A percentile compares a stretch with the other conserved stretches of the same genome.
Evolutionary conservation across 2,888 invertebrate species (phyloP).

Genomic region (Cheilosia grossa): DNA sequence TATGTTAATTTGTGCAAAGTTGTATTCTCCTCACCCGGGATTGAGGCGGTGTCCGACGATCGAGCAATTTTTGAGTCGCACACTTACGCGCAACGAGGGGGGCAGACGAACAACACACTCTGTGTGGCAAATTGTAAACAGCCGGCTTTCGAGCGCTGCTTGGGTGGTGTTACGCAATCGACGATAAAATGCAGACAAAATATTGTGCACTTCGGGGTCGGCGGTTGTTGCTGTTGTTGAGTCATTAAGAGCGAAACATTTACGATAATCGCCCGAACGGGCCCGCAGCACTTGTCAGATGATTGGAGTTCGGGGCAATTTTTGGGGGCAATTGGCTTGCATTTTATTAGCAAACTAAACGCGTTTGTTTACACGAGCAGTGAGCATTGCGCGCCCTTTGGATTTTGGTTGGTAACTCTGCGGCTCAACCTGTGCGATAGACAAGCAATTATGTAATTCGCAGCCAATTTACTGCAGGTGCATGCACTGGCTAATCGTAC

Average conservation of each 20-base stretch:
- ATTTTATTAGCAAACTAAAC: conserved; percentile 8
- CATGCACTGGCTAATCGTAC: conserved; percentile 41
- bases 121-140: conserved; percentile 54
- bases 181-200: conserved; percentile 42
- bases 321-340: conserved; percentile 9
- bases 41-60: neutral
- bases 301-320: conserved; percentile 27
- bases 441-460: conserved; percentile 36
- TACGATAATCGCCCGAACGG: conserved; percentile 18
- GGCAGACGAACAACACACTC: conserved; percentile 3
- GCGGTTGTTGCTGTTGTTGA: conserved; percentile 23
- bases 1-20: conserved; percentile 50
- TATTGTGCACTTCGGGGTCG: neutral
- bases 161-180: conserved; percentile 51
- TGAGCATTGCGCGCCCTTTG: conserved; percentile 24
- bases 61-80: conserved; percentile 37
- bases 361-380: conserved; percentile 19
- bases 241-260: conserved; percentile 45
- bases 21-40: neutral
- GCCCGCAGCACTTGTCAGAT: neutral
- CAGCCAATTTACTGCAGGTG: conserved; percentile 53
- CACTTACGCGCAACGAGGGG: neutral
- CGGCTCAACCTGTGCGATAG: neutral
- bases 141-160: conserved; percentile 44
- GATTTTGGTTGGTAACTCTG: neutral